Percentiles rank a stretch among this genome's conserved stretches.
These are phyloP conservation scores for Telmatochromis bifrenatus DNA, from an alignment of 2,113 vertebrate genomes.

Conservation along the genomic window DNA sequence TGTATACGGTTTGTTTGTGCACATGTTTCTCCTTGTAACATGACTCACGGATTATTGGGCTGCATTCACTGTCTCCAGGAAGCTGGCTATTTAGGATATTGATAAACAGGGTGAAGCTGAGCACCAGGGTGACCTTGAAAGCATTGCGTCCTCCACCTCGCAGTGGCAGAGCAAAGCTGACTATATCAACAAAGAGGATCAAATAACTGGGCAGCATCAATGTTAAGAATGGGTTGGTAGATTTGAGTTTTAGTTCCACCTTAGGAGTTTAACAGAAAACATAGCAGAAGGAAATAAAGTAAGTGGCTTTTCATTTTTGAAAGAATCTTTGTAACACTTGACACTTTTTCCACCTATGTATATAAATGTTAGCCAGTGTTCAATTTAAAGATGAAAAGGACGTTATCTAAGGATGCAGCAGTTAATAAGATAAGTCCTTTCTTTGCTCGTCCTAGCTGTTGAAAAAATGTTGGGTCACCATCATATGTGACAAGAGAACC, in stretches of 20 bases:
- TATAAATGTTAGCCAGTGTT: background rate
- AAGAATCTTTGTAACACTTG: background rate
- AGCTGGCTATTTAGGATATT: slow-evolving; percentile 61
- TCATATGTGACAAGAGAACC: background rate
- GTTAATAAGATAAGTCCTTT: background rate
- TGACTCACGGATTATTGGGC: slow-evolving; percentile 66
- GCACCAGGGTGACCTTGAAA: slow-evolving; percentile 74
- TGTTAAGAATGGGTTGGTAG: slow-evolving; percentile 51
- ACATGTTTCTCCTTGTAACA: background rate
- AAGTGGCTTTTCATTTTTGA: background rate
- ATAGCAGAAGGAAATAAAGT: background rate
- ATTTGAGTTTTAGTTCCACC: slow-evolving; percentile 40
- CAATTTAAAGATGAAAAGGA: background rate
- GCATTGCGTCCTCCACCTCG: slow-evolving; percentile 60
- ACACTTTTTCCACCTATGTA: background rate
- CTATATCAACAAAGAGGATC: slow-evolving; percentile 57
- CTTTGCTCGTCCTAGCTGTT: background rate
- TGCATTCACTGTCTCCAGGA: slow-evolving; percentile 54
- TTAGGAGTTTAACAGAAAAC: background rate
- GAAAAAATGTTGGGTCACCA: background rate
- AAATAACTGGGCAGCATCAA: slow-evolving; percentile 63
- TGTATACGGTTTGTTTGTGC: background rate
- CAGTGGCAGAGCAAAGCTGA: slow-evolving; percentile 65
- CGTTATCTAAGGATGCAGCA: background rate
- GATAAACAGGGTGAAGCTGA: slow-evolving; percentile 74